A percentile compares a stretch with the other conserved stretches of the same genome.
phyloP scores from a whole-genome alignment of 2,888 invertebrate species.

The Asteroscopus sphinx region DNA sequence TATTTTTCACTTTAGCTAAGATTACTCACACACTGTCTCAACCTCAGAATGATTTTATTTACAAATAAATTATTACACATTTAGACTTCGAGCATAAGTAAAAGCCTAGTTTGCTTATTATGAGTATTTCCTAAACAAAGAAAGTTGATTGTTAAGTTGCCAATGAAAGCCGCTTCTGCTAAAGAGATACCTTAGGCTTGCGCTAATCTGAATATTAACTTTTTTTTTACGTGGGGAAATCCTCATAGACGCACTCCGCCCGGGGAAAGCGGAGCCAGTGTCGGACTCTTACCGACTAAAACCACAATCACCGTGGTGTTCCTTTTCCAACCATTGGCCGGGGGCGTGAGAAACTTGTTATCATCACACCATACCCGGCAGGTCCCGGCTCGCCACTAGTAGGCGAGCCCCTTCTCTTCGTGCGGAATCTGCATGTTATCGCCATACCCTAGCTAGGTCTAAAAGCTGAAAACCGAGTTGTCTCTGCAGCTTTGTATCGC shows the following conservation, averaged over 20 bases:
- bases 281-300: no score
- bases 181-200: constrained; percentile 21
- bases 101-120: constrained; percentile 14
- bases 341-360: no score
- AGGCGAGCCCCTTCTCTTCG: no score
- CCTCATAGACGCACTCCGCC: no score
- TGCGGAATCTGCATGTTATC: no score
- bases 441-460: constrained; percentile 1
- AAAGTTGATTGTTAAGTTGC: constrained; percentile 6
- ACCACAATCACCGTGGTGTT: no score
- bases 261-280: no score
- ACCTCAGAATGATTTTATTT: constrained; percentile 22
- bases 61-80: constrained; percentile 21
- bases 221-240: no score
- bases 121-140: constrained; percentile 20
- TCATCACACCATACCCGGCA: no score
- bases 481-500: not conserved
- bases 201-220: constrained; percentile 18
- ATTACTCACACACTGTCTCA: constrained; percentile 30
- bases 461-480: not conserved
- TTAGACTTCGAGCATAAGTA: constrained; percentile 32
- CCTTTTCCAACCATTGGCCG: no score
- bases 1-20: constrained; percentile 35
- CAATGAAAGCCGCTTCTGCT: constrained; percentile 24
- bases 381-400: no score